Evolutionary conservation across 2,888 invertebrate genomes (phyloP), one percentile per base, ranked within the genome.

Genomic region (Adelognathus sp.): DNA sequence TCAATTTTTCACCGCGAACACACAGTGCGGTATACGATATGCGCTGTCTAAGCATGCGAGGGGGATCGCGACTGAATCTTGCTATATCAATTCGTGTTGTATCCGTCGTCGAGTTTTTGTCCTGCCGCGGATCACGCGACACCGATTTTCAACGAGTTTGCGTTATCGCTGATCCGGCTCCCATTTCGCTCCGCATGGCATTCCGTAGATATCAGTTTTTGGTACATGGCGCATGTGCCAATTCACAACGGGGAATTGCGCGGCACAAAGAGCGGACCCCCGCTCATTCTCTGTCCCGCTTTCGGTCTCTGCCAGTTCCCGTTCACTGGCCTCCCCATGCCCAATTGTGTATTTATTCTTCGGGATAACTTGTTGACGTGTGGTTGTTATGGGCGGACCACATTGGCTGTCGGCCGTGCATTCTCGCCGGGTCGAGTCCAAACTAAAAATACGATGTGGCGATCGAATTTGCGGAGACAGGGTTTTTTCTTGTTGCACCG

Each of bases 301-400:
- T 41, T 14, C 39, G 14, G 33, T 39, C 50, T 29, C 29, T 24
- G 44, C 1, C 54, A 2, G 11, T 54, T 61, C 18, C 27, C 24
- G 14, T 24, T 18, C 36, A 44, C n/a, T n/a, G n/a, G n/a, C n/a
- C n/a, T n/a, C n/a, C n/a, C n/a, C n/a, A 39, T 52, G 58, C 16
- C 29, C 54, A 21, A 70, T 73, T 44, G 21, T 39, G 63, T 71
- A 72, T 66, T 81, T 64, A 63, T 60, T 63, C 73, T 76, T 67
- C 70, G 60, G 41, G 39, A 64, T 66, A 79, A 71, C 81, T 81
- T 79, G 76, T 79, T 76, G 81, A 79, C 76, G 76, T 73, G 66
- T 79, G 24, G 56, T 39, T 39, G 21, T 74, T 50, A 11, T 80
- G 63, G 46, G 29, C 16, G 27, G 61, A 63, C 61, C 66, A 58